Percentiles rank a stretch among this genome's conserved stretches.
Conservation (phyloP, 1,140 invertebrate species). For the Neelides sp. region DNA sequence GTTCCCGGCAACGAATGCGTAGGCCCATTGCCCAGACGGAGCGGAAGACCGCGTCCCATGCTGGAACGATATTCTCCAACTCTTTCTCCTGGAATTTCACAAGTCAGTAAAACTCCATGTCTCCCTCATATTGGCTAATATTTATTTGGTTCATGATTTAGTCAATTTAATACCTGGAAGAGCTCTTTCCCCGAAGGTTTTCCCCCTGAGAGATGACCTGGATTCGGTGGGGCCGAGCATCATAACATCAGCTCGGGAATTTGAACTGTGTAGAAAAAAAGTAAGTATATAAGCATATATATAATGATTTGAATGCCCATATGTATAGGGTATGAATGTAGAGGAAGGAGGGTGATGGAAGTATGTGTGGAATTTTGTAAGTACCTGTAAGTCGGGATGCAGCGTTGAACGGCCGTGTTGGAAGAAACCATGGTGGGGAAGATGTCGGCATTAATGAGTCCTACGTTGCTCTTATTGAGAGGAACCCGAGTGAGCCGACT, state of each 20-base stretch:
- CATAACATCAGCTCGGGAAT: slow-evolving; percentile 30
- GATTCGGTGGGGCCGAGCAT: slow-evolving; percentile 27
- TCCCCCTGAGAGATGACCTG: slow-evolving; percentile 28
- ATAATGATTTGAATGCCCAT: slow-evolving; percentile 2
- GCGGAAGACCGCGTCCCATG: slow-evolving; percentile 27
- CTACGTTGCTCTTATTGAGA: slow-evolving; percentile 30
- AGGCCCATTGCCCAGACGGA: slow-evolving; percentile 30
- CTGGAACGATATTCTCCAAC: slow-evolving; percentile 30
- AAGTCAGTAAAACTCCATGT: neutral
- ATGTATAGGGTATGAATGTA: slow-evolving; percentile 1
- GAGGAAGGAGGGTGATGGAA: neutral
- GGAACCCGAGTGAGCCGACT: slow-evolving; percentile 28
- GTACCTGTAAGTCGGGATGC: slow-evolving; percentile 31
- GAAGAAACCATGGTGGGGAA: slow-evolving; percentile 31
- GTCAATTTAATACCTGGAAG: slow-evolving; percentile 25
- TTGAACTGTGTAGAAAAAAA: slow-evolving; percentile 22
- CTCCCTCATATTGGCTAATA: too few species aligned
- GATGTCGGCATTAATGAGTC: slow-evolving; percentile 30
- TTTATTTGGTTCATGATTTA: neutral
- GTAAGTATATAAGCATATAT: neutral
- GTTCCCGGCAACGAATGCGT: slow-evolving; percentile 30
- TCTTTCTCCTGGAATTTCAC: slow-evolving; percentile 25
- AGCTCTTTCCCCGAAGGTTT: slow-evolving; percentile 30
- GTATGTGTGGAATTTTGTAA: neutral
- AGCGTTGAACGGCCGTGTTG: slow-evolving; percentile 30